Percentiles rank a stretch among this genome's conserved stretches.
phyloP scores from a whole-genome alignment of 2,888 invertebrate genomes.

The Zelleria hepariella region DNA sequence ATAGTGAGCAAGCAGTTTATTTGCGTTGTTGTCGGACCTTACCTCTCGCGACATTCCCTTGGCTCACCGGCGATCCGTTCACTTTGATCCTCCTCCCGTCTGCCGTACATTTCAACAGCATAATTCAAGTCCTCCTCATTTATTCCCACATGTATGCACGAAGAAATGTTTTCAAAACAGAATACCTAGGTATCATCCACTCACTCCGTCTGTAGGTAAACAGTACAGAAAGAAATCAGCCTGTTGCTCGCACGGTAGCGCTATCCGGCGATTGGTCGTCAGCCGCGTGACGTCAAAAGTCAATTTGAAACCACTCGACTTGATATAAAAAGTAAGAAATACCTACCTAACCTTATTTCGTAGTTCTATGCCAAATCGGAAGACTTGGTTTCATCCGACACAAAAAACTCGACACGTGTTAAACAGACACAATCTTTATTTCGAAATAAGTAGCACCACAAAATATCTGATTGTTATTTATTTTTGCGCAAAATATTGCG shows the following conservation, averaged over 20 bases:
- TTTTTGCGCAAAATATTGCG: neutral
- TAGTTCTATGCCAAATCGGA: neutral
- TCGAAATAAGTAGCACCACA: neutral
- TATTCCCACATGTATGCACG: neutral
- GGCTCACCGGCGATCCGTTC: constrained; percentile 50
- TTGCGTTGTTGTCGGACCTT: constrained; percentile 18
- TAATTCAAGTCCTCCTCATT: constrained; percentile 27
- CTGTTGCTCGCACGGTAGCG: constrained; percentile 27
- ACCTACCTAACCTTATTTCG: constrained; percentile 11
- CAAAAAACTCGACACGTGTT: neutral
- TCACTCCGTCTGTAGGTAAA: neutral
- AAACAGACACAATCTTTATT: neutral
- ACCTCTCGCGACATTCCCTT: constrained; percentile 65
- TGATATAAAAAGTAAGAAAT: constrained; percentile 32
- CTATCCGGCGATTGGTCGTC: constrained; percentile 49
- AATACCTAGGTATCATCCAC: neutral
- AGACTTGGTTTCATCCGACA: neutral
- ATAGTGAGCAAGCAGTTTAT: neutral
- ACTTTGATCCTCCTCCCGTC: constrained; percentile 67
- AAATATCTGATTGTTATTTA: neutral
- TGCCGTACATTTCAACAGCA: constrained; percentile 67
- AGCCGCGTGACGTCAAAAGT: constrained; percentile 60
- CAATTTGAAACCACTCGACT: constrained; percentile 52
- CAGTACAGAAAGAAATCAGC: constrained; percentile 14
- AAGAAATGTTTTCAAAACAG: constrained; percentile 25